Evolutionary conservation across 2,113 vertebrate species (phyloP).

Genomic region (Clarias magur): DNA sequence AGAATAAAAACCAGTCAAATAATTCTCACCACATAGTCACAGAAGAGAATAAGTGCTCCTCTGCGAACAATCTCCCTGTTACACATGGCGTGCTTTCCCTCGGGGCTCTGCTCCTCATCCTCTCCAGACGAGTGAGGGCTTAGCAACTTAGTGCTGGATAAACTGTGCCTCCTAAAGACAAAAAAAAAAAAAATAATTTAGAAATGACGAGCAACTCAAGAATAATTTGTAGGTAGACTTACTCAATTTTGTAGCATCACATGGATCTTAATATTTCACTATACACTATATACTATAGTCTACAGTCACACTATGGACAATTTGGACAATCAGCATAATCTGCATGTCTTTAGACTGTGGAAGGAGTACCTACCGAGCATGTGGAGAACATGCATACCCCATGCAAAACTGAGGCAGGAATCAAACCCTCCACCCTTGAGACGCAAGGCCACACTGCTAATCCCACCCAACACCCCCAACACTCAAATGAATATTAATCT

Average conservation of each 20-base stretch:
- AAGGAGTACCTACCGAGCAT: too few relatives aligned
- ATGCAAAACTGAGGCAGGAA: too few relatives aligned
- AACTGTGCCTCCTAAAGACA: conserved; percentile 82
- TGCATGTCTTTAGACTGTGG: too few relatives aligned
- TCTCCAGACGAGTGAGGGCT: conserved; percentile 82
- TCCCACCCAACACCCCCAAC: too few relatives aligned
- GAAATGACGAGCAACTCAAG: not conserved
- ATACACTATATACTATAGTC: too few relatives aligned
- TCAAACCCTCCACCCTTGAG: too few relatives aligned
- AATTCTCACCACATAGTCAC: conserved; percentile 91
- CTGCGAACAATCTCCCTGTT: conserved; percentile 91
- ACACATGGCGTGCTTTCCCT: conserved; percentile 80
- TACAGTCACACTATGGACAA: too few relatives aligned
- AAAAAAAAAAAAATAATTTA: not conserved
- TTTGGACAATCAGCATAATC: too few relatives aligned
- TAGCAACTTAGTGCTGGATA: conserved; percentile 88
- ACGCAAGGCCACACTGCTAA: too few relatives aligned
- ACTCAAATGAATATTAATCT: not conserved
- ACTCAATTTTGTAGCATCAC: not conserved
- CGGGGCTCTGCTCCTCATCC: conserved; percentile 71
- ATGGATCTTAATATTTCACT: not conserved
- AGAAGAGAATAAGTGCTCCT: conserved; percentile 94
- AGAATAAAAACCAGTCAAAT: not conserved
- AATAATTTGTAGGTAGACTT: not conserved
- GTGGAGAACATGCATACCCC: too few relatives aligned